Percentiles rank a stretch among this genome's conserved stretches.
Evolutionary conservation across 2,888 invertebrate species (phyloP).

Genomic region (Malthinus seriepunctatus): DNA sequence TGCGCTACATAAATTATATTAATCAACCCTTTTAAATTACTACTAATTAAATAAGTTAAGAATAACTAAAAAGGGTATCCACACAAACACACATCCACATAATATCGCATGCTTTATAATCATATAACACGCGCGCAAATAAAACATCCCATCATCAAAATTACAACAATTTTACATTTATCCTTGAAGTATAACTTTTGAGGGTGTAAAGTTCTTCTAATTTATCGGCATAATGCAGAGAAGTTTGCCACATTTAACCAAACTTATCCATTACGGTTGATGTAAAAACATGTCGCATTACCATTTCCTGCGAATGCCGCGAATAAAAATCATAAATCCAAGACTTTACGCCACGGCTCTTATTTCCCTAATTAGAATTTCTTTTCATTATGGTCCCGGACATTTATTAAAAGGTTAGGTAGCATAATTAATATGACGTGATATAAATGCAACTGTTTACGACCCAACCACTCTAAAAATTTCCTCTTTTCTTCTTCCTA

Average conservation of each 20-base stretch:
- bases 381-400: slow-evolving; percentile 41
- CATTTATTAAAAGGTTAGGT: slow-evolving; percentile 43
- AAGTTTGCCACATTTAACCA: slow-evolving; percentile 37
- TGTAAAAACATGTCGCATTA: slow-evolving; percentile 41
- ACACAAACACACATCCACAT: not conserved
- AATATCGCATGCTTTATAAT: slow-evolving; percentile 10
- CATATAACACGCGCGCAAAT: slow-evolving; percentile 23
- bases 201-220: slow-evolving; percentile 34
- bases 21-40: not conserved
- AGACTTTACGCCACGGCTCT: slow-evolving; percentile 34
- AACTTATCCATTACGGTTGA: slow-evolving; percentile 41
- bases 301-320: slow-evolving; percentile 35
- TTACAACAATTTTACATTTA: slow-evolving; percentile 30
- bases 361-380: slow-evolving; percentile 42
- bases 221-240: slow-evolving; percentile 39
- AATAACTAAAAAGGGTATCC: slow-evolving; percentile 19
- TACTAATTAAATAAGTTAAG: slow-evolving; percentile 21
- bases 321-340: slow-evolving; percentile 40
- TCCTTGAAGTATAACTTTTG: slow-evolving; percentile 27
- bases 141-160: slow-evolving; percentile 28
- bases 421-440: slow-evolving; percentile 40
- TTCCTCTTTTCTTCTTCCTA: not conserved
- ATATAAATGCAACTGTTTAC: slow-evolving; percentile 28
- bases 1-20: not conserved
- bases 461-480: slow-evolving; percentile 9